Evolutionary conservation across 2,888 invertebrate species (phyloP).

Genomic region (Cephalotes varians): DNA sequence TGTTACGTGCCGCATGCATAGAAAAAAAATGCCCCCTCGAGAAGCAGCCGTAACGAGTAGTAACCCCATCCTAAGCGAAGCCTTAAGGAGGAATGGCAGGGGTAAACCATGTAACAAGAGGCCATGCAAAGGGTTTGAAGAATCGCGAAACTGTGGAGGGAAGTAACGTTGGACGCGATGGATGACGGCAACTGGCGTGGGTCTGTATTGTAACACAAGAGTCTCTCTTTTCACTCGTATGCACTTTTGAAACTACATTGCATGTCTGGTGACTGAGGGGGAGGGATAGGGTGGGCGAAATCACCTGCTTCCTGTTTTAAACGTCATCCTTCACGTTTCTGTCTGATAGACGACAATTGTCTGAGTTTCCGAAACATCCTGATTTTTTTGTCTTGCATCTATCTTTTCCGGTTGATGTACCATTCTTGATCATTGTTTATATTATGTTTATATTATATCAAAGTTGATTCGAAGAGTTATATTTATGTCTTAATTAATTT

Average conservation of each 20-base stretch:
- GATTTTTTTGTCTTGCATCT: background rate
- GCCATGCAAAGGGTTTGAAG: slow-evolving; percentile 75
- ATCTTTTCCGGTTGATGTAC: no score
- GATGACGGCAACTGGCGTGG: slow-evolving; percentile 50
- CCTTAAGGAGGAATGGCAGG: slow-evolving; percentile 78
- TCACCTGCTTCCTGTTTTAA: slow-evolving; percentile 57
- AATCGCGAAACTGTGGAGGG: slow-evolving; percentile 65
- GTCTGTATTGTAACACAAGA: slow-evolving; percentile 76
- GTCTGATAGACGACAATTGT: slow-evolving; percentile 21
- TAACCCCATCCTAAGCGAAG: slow-evolving; percentile 82
- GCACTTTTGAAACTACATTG: slow-evolving; percentile 57
- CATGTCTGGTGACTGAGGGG: no score
- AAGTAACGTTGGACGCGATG: slow-evolving; percentile 47
- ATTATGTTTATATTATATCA: no score
- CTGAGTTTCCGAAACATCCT: background rate
- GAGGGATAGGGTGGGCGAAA: background rate
- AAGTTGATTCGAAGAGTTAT: no score
- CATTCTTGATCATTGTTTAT: no score
- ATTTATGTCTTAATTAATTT: no score
- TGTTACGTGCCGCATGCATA: slow-evolving; percentile 56
- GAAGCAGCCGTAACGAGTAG: slow-evolving; percentile 79
- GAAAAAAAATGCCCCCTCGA: slow-evolving; percentile 69
- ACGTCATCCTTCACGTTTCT: slow-evolving; percentile 30
- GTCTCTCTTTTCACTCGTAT: slow-evolving; percentile 66
- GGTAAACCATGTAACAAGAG: slow-evolving; percentile 79